phyloP scores from a whole-genome alignment of 2,113 vertebrate species.

The Heterotilapia buettikoferi region DNA sequence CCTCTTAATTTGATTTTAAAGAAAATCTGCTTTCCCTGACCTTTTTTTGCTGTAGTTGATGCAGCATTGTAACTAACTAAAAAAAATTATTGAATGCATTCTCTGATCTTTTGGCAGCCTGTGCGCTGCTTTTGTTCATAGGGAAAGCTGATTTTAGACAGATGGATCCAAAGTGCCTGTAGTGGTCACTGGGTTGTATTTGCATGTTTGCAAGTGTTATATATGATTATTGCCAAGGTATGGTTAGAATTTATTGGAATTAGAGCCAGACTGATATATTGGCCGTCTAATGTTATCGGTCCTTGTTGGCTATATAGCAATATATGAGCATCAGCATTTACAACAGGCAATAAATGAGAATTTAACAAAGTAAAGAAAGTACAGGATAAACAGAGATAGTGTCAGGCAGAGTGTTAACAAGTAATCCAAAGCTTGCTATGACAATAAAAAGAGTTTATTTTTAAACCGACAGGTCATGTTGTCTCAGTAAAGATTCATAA shows the following conservation, averaged over 20 bases:
- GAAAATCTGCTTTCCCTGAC: neutral
- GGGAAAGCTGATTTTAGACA: neutral
- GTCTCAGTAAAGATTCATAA: neutral
- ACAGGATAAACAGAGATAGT: neutral
- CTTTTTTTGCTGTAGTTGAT: neutral
- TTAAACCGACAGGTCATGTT: neutral
- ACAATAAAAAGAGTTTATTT: neutral
- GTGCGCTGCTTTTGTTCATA: neutral
- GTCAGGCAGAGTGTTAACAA: neutral
- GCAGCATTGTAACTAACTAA: neutral
- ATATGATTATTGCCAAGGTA: neutral
- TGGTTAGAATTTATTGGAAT: neutral
- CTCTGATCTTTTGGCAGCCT: neutral
- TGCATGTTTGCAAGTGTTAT: neutral
- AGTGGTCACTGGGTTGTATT: neutral
- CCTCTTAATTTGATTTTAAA: neutral
- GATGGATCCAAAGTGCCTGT: neutral
- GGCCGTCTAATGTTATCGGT: neutral
- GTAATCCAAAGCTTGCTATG: neutral
- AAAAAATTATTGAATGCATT: neutral
- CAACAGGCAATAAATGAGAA: neutral
- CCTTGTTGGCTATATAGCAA: neutral
- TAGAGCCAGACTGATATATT: neutral
- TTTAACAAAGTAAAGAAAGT: neutral
- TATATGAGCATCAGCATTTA: neutral